These are phyloP conservation scores for Callipepla squamata DNA, from an alignment of 2,113 vertebrate genomes.

Conservation along the genomic window DNA sequence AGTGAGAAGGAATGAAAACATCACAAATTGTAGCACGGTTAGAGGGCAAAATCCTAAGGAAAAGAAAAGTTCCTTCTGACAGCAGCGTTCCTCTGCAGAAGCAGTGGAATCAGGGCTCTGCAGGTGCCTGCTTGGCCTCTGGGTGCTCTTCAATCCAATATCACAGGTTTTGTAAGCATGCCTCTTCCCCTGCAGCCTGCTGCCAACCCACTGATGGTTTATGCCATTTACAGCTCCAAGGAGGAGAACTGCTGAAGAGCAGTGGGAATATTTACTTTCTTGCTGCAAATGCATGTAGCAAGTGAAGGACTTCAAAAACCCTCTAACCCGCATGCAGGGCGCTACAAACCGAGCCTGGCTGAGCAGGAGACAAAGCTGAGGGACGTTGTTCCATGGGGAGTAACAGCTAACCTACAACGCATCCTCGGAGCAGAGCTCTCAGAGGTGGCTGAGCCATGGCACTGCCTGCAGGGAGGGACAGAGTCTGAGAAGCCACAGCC, in stretches of 20 bases:
- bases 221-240: neutral
- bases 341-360: neutral
- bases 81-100: neutral
- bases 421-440: neutral
- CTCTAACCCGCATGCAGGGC: neutral
- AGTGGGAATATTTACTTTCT: constrained; percentile 52
- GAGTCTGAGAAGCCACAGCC: fast-evolving
- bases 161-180: neutral
- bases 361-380: neutral
- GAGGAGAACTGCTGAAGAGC: constrained; percentile 18
- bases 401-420: neutral
- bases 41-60: neutral
- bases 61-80: neutral
- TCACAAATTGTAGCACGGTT: fast-evolving
- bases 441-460: neutral
- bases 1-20: neutral
- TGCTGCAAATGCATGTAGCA: neutral
- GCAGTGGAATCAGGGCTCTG: neutral
- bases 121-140: neutral
- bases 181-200: neutral
- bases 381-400: neutral
- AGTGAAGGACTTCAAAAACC: neutral
- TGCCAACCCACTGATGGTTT: constrained; percentile 31
- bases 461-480: neutral
- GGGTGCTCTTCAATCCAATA: neutral